A percentile compares a stretch with the other conserved stretches of the same genome.
phyloP scores from a whole-genome alignment of 1,140 invertebrate species.

The Leguminivora glycinivorella region DNA sequence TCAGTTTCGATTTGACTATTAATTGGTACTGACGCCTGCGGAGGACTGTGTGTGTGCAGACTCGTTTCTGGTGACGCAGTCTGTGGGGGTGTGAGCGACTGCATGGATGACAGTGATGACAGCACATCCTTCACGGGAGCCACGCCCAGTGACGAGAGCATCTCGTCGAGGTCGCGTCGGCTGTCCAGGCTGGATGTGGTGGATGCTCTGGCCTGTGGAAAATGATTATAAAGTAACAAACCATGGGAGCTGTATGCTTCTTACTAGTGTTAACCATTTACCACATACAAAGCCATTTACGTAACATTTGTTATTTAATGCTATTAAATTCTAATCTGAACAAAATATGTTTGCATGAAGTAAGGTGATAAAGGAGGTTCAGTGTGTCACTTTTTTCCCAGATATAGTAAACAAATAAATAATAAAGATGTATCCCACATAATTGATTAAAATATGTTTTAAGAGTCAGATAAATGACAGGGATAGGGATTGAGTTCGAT shows the following conservation, averaged over 20 bases:
- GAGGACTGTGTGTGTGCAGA: constrained; percentile 83
- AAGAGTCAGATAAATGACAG: too few relatives aligned
- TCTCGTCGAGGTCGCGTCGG: constrained; percentile 88
- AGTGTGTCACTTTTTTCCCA: too few relatives aligned
- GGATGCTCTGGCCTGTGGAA: constrained; percentile 72
- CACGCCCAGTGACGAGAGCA: constrained; percentile 90
- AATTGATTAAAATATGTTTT: too few relatives aligned
- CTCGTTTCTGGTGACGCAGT: constrained; percentile 90
- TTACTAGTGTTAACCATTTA: neutral
- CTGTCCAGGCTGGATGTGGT: constrained; percentile 84
- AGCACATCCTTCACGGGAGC: constrained; percentile 92
- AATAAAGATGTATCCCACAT: too few relatives aligned
- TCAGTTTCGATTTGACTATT: neutral
- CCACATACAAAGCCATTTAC: too few relatives aligned
- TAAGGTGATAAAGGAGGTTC: too few relatives aligned
- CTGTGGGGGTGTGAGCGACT: constrained; percentile 87
- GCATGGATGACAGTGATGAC: constrained; percentile 90
- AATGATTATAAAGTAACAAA: constrained; percentile 5
- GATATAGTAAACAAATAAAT: too few relatives aligned
- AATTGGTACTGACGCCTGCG: constrained; percentile 78
- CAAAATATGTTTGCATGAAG: too few relatives aligned
- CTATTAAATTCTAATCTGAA: too few relatives aligned
- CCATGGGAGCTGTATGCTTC: neutral
- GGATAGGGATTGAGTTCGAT: too few relatives aligned
- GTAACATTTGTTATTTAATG: too few relatives aligned